Base-by-base conservation (phyloP, 1,140 invertebrate genomes). In the Papilio aristodemus region DNA sequence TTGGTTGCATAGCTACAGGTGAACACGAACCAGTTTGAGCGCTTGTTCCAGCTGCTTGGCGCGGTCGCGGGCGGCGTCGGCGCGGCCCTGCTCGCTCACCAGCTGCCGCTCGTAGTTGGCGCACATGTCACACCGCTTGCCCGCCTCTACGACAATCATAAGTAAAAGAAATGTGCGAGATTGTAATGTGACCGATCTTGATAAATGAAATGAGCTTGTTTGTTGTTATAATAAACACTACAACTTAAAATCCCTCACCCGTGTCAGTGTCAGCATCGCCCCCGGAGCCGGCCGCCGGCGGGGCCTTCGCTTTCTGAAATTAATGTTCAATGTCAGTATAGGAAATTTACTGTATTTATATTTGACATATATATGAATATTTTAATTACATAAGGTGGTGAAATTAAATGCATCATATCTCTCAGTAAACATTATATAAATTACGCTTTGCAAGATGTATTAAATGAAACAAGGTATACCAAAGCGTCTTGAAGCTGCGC, bases 91-190 rank as follows among this genome's bases (percentile, higher is more conserved):
- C 77, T 95, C 93, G 60, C 93, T 92, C 39, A 94, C 94, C 72
- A 95, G 89, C 83, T 96, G 94, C 67, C 93, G 92, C 86, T 95
- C 95, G 74, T 95, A 95, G 87, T 95, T 95, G 7, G 88, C 92
- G 79, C 95, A 96, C 94, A 95, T 95, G 85, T 95, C 94, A 84
- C 95, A 96, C 0, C 71, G 77, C 11, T 73, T 67, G 17, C 27
- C 68, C 58, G 58, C n/a, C 17, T 72, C 78, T 71, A n/a, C n/a
- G n/a, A n/a, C n/a, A n/a, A n/a, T n/a, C n/a, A n/a, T n/a, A n/a
- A n/a, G n/a, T n/a, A n/a, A n/a, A n/a, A n/a, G n/a, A n/a, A n/a
- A n/a, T n/a, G n/a, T n/a, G n/a, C n/a, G n/a, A n/a, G n/a, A n/a
- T n/a, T n/a, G n/a, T n/a, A n/a, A n/a, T n/a, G n/a, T n/a, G n/a